A percentile compares a stretch with the other conserved stretches of the same genome.
Evolutionary conservation across 1,140 invertebrate species (phyloP).

Genomic region (Drosophila takahashii): DNA sequence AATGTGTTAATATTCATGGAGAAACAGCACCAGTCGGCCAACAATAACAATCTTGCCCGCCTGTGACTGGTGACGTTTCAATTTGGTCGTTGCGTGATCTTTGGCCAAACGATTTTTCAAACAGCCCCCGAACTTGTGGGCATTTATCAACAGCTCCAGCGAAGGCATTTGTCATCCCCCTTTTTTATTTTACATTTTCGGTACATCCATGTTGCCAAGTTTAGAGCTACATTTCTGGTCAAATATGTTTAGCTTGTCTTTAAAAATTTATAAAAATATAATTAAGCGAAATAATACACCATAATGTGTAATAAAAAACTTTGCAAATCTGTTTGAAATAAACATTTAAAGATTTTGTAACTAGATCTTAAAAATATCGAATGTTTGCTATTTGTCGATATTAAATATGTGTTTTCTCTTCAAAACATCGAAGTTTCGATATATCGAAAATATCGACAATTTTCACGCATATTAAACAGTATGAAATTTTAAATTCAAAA

Average conservation of each 20-base stretch:
- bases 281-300: neutral
- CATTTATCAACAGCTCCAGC: constrained; percentile 43
- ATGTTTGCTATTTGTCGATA: no score
- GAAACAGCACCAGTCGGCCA: constrained; percentile 29
- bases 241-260: neutral
- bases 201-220: neutral
- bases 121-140: constrained; percentile 18
- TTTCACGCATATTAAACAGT: no score
- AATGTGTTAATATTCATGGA: constrained; percentile 78
- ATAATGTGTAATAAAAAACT: neutral
- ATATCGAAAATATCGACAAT: no score
- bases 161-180: constrained; percentile 50
- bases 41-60: constrained; percentile 28
- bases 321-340: no score
- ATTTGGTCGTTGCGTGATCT: constrained; percentile 58
- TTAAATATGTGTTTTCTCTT: no score
- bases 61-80: constrained; percentile 70
- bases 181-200: neutral
- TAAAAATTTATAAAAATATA: neutral
- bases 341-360: no score
- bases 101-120: constrained; percentile 56
- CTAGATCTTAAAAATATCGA: no score
- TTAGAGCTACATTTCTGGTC: neutral
- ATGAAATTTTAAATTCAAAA: no score
- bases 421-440: no score